Percentiles rank a stretch among this genome's conserved stretches.
Conservation (phyloP, 2,113 vertebrate genomes). For the Neodontobutis hainanensis region DNA sequence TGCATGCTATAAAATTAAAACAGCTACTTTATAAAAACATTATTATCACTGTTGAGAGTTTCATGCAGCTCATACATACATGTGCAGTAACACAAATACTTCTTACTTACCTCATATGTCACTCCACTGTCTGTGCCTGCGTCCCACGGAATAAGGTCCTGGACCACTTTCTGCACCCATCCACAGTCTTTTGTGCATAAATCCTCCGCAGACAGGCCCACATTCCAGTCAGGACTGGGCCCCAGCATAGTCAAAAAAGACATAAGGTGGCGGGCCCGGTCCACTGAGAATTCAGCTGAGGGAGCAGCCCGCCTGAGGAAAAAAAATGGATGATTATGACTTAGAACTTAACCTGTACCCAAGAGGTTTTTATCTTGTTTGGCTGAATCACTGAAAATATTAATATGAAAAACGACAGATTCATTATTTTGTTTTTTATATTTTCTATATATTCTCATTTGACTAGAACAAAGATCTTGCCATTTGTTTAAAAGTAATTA, state of each 20-base stretch:
- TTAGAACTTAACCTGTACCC: background rate
- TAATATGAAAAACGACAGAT: no score
- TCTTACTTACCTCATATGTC: constrained; percentile 88
- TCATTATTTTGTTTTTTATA: background rate
- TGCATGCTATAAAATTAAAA: no score
- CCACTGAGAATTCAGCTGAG: constrained; percentile 97
- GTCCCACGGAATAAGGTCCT: constrained; percentile 98
- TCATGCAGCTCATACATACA: background rate
- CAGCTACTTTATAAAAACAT: background rate
- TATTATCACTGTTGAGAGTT: background rate
- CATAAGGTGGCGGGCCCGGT: constrained; percentile 93
- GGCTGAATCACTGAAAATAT: background rate
- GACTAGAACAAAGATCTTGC: constrained; percentile 1
- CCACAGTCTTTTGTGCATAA: constrained; percentile 98
- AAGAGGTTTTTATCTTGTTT: background rate
- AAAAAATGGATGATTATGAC: constrained; percentile 4
- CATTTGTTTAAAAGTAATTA: constrained; percentile 19
- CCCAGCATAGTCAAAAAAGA: constrained; percentile 98
- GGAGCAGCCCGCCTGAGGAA: constrained; percentile 90
- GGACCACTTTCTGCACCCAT: constrained; percentile 93
- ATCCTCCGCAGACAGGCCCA: constrained; percentile 94
- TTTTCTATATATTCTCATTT: background rate
- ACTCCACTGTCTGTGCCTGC: constrained; percentile 95
- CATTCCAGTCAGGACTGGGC: constrained; percentile 97
- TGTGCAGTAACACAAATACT: background rate